A percentile compares a stretch with the other conserved stretches of the same genome.
These are phyloP conservation scores for Anolis carolinensis DNA, from an alignment of 2,113 vertebrate genomes.

Conservation along the genomic window DNA sequence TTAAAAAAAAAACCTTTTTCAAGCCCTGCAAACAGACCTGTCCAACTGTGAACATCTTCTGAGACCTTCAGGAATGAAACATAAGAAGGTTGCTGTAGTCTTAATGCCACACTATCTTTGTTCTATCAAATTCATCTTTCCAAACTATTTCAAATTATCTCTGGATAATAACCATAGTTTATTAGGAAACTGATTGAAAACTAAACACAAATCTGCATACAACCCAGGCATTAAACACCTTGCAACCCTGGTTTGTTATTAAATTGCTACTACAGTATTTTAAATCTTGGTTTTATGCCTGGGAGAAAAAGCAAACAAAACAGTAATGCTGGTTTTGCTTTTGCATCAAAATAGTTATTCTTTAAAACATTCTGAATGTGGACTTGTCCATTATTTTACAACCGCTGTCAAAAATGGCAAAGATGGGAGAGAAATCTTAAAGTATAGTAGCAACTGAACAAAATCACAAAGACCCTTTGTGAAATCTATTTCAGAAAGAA, in stretches of 20 bases:
- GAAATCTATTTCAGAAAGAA: slow-evolving; percentile 49
- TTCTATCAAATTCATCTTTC: not conserved
- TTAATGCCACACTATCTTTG: not conserved
- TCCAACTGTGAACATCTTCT: not conserved
- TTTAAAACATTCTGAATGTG: slow-evolving; percentile 5
- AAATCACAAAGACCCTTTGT: slow-evolving; percentile 36
- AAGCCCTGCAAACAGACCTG: too few relatives aligned
- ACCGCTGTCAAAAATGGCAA: slow-evolving; percentile 34
- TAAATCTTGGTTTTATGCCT: not conserved
- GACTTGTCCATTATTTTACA: slow-evolving; percentile 46
- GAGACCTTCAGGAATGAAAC: not conserved
- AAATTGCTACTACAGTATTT: not conserved
- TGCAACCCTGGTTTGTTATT: not conserved
- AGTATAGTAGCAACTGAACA: slow-evolving; percentile 48
- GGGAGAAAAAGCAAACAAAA: not conserved
- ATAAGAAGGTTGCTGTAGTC: not conserved
- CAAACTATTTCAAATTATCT: not conserved
- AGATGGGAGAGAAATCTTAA: slow-evolving; percentile 31
- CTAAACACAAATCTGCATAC: not conserved
- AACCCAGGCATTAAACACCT: not conserved
- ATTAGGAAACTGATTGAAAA: not conserved
- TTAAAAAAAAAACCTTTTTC: too few relatives aligned
- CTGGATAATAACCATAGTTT: not conserved
- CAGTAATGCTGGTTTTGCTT: not conserved
- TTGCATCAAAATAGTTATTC: slow-evolving; percentile 4